phyloP scores from a whole-genome alignment of 2,797 vertebrate genomes.

The Furcifer pardalis region DNA sequence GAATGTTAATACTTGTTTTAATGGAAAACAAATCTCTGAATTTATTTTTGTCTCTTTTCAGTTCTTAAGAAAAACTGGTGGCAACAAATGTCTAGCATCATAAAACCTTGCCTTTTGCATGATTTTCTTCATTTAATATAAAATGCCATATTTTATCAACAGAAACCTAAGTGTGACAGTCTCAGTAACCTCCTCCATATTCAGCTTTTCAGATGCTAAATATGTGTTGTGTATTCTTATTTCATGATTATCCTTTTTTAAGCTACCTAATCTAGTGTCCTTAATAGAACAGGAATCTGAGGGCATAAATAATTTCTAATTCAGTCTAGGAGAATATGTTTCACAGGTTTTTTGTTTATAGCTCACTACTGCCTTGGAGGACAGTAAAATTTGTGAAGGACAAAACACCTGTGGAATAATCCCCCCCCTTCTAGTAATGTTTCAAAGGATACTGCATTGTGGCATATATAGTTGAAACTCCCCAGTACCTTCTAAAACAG shows the following conservation, averaged over 20 bases:
- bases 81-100: slow-evolving; percentile 56
- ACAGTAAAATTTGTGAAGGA: not conserved
- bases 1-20: slow-evolving; percentile 66
- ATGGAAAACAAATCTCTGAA: slow-evolving; percentile 70
- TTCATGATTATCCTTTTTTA: not conserved
- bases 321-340: not conserved
- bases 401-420: not conserved
- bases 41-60: slow-evolving; percentile 50
- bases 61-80: slow-evolving; percentile 64
- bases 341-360: no score
- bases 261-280: no score
- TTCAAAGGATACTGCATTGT: not conserved
- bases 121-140: slow-evolving; percentile 60
- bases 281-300: not conserved
- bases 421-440: not conserved
- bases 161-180: slow-evolving; percentile 13
- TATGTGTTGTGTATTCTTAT: not conserved
- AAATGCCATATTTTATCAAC: slow-evolving; percentile 57
- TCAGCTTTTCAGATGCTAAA: not conserved
- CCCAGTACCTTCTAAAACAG: no score
- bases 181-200: not conserved
- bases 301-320: slow-evolving; percentile 3
- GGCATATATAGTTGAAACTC: no score
- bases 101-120: slow-evolving; percentile 44
- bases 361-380: not conserved